Evolutionary conservation across 1,140 invertebrate genomes (phyloP), one percentile per base, ranked within the genome.

Genomic region (Dinothrombium tinctorium): DNA sequence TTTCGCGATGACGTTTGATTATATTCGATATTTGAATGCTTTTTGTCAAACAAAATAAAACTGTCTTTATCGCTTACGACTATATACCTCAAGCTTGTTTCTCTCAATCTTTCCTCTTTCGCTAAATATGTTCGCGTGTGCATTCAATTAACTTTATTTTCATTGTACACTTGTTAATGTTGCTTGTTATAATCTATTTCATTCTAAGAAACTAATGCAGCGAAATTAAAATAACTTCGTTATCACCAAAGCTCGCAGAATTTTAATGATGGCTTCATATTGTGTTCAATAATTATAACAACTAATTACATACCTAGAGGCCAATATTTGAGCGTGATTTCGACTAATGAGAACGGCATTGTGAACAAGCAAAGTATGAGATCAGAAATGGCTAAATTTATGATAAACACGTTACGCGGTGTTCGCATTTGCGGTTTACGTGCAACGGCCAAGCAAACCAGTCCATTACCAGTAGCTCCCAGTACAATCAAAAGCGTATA

Each of bases 341-440:
- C 73, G 61, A 81, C 71, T 31, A 84, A 56, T 15, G 80, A 83
- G 36, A 84, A 63, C 9, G 81, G 80, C 59, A 80, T 82, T 0
- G 77, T 82, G 14, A 84, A 72, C 41, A 78, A 63, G 54, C 79
- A 84, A 12, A 84, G 62, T 14, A 81, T 64, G 2, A 82, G 64
- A 61, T 84, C 79, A 17, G 77, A 81, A 8, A 82, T 72, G 6
- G 80, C 80, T 48, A 83, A 26, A 15, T 84, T 86, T n/a, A 82
- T 69, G 42, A 86, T 83, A 57, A 84, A 83, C 54, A 83, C 72
- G 59, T 86, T 84, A 11, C 79, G 59, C 7, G 78, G 74, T 21
- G 79, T 83, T 23, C 78, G 58, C 78, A 86, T 83, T 12, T 69
- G 66, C 20, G 76, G 69, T 53, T 82, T 82, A 39, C 73, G 60